Conservation (phyloP, 2,888 invertebrate genomes). For the Caenorhabditis sp. region DNA sequence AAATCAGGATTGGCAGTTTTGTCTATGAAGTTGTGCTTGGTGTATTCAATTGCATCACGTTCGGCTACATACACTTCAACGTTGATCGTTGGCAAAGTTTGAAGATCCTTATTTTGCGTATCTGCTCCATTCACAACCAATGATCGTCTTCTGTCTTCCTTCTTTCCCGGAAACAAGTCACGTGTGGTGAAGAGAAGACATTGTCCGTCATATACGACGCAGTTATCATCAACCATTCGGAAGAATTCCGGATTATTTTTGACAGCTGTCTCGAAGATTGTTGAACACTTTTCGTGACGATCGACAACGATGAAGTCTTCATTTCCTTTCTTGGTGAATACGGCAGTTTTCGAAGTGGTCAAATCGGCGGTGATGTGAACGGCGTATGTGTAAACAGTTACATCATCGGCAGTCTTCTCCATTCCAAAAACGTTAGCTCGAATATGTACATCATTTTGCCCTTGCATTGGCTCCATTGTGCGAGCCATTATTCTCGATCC, state of each 20-base stretch:
- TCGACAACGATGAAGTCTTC: constrained; percentile 39
- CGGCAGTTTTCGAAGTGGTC: constrained; percentile 12
- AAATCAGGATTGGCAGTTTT: constrained; percentile 18
- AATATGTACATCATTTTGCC: not conserved
- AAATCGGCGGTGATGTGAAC: constrained; percentile 29
- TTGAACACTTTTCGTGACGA: constrained; percentile 30
- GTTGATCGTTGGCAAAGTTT: constrained; percentile 9
- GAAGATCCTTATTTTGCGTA: constrained; percentile 3
- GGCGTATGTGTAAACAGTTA: constrained; percentile 23
- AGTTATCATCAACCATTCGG: constrained; percentile 3
- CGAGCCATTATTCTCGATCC: not conserved
- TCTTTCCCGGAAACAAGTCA: constrained; percentile 22
- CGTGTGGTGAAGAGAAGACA: constrained; percentile 30
- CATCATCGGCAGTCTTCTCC: constrained; percentile 14
- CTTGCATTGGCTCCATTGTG: not conserved
- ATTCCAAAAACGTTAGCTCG: constrained; percentile 45
- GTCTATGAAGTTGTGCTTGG: constrained; percentile 9
- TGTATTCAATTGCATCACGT: not conserved
- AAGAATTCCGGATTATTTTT: constrained; percentile 22
- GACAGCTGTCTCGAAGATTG: constrained; percentile 17
- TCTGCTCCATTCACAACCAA: constrained; percentile 15
- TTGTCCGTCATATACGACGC: constrained; percentile 44
- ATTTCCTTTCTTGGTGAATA: constrained; percentile 46
- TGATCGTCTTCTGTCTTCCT: not conserved
- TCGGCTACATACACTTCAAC: constrained; percentile 15